phyloP scores from a whole-genome alignment of 2,797 vertebrate species.

The Florisuga fusca region DNA sequence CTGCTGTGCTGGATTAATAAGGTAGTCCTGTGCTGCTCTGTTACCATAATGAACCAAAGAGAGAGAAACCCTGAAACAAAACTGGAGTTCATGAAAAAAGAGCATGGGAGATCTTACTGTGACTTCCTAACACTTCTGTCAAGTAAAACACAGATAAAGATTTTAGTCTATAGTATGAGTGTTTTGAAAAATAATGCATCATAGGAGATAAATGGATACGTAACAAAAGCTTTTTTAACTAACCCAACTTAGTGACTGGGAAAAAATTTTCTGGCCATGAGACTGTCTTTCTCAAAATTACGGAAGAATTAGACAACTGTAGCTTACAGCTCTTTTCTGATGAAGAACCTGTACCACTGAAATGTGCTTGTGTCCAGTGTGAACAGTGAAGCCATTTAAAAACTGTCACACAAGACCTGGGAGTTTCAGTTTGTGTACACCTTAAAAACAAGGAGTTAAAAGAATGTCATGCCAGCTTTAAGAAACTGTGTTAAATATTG shows the following conservation, averaged over 20 bases:
- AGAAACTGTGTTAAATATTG: not conserved
- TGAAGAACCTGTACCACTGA: not conserved
- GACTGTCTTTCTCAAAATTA: not conserved
- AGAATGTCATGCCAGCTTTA: not conserved
- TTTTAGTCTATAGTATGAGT: not conserved
- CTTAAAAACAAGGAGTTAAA: not conserved
- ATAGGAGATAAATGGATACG: not conserved
- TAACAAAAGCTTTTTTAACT: not conserved
- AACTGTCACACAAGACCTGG: not conserved
- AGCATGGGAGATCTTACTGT: accelerated
- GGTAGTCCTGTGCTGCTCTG: not conserved
- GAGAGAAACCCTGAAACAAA: not conserved
- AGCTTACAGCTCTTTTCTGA: not conserved
- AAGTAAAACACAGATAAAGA: not conserved
- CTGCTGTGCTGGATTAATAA: not conserved
- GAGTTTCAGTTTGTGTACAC: not conserved
- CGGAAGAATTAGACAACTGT: not conserved
- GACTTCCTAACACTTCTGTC: not conserved
- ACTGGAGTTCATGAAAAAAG: not conserved
- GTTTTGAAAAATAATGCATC: not conserved
- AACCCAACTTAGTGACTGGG: not conserved
- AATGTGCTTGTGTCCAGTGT: not conserved
- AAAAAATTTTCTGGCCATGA: not conserved
- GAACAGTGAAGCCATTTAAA: not conserved
- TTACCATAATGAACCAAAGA: not conserved